Conservation (phyloP, 2,113 vertebrate species). For the Onychostruthus taczanowskii region DNA sequence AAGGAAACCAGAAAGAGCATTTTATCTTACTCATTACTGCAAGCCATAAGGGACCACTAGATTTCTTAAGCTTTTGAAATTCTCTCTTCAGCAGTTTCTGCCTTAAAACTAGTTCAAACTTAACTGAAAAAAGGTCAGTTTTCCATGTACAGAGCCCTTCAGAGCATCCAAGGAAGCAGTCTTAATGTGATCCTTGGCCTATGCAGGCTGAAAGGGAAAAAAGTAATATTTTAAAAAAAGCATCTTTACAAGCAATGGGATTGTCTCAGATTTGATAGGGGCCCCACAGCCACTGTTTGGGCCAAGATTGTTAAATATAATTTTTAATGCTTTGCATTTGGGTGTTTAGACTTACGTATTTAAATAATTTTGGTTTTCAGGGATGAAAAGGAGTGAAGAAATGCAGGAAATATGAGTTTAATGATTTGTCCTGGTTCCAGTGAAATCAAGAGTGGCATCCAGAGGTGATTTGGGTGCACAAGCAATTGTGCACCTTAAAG, state of each 20-base stretch:
- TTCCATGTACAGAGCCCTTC: neutral
- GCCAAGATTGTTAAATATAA: neutral
- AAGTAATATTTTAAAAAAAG: neutral
- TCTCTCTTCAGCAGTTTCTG: neutral
- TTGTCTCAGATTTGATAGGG: neutral
- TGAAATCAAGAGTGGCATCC: neutral
- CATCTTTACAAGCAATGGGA: neutral
- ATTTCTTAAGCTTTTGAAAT: neutral
- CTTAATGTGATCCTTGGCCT: neutral
- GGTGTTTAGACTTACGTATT: neutral
- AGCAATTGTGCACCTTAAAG: neutral
- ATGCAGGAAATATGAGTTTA: neutral
- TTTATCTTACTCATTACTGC: slow-evolving; percentile 12
- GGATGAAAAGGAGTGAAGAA: neutral
- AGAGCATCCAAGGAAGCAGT: neutral
- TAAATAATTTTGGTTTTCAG: neutral
- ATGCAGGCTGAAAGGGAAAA: neutral
- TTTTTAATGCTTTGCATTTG: neutral
- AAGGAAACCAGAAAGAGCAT: neutral
- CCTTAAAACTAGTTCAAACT: neutral
- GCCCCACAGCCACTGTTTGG: neutral
- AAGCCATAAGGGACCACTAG: neutral
- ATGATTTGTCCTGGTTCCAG: neutral
- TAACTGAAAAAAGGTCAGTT: neutral
- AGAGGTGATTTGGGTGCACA: neutral